Evolutionary conservation across 2,113 vertebrate genomes (phyloP).

Genomic region (Glaucomys volans): DNA sequence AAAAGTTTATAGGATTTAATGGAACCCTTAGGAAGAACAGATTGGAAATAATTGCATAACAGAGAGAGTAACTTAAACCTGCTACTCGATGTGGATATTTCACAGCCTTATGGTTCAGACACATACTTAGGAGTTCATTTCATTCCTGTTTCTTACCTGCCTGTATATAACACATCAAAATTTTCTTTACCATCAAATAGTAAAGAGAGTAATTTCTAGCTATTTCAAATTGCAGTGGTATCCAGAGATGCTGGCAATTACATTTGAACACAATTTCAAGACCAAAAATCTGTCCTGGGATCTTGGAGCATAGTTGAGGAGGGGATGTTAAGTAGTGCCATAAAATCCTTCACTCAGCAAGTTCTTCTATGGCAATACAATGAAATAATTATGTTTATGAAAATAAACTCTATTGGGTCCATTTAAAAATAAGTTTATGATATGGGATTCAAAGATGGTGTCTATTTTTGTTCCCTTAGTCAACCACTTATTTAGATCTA

Average conservation of each 20-base stretch:
- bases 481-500: neutral
- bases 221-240: neutral
- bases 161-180: neutral
- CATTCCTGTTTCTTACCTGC: neutral
- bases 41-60: slow-evolving; percentile 57
- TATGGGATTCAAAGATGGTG: neutral
- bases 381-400: neutral
- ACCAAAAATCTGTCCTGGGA: neutral
- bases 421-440: neutral
- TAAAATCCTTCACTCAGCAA: fast-evolving
- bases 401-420: neutral
- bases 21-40: slow-evolving; percentile 59
- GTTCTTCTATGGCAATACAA: neutral
- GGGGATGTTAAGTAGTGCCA: neutral
- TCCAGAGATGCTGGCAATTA: neutral
- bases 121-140: fast-evolving
- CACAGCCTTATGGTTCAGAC: neutral
- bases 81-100: neutral
- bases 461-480: neutral
- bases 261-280: neutral
- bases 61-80: neutral
- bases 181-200: neutral
- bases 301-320: too few species aligned
- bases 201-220: neutral
- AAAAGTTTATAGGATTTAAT: slow-evolving; percentile 66